Percentiles rank a stretch among this genome's conserved stretches.
These are phyloP conservation scores for Luehdorfia chinensis DNA, from an alignment of 1,140 invertebrate species.

Conservation along the genomic window DNA sequence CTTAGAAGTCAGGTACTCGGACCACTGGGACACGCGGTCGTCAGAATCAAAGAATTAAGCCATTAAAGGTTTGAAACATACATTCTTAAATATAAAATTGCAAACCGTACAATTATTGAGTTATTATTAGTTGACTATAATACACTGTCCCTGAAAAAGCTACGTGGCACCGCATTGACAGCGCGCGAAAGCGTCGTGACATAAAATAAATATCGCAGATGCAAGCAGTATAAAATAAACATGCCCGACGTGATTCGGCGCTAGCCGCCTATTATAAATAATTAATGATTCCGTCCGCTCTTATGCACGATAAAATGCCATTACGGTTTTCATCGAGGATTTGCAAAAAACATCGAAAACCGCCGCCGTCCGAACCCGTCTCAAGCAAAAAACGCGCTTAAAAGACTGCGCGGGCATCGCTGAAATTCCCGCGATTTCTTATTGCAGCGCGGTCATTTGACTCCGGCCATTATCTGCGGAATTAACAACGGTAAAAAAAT, in stretches of 20 bases:
- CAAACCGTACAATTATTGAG: slow-evolving; percentile 14
- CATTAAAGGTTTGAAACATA: no score
- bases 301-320: slow-evolving; percentile 75
- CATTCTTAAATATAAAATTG: no score
- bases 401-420: slow-evolving; percentile 68
- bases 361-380: slow-evolving; percentile 52
- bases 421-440: slow-evolving; percentile 70
- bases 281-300: slow-evolving; percentile 71
- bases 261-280: slow-evolving; percentile 72
- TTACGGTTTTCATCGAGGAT: slow-evolving; percentile 71
- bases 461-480: slow-evolving; percentile 70
- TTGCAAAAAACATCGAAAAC: slow-evolving; percentile 62
- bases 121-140: slow-evolving; percentile 7
- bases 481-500: slow-evolving; percentile 69
- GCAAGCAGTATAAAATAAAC: slow-evolving; percentile 19
- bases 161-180: slow-evolving; percentile 7
- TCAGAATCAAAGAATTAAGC: no score
- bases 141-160: neutral
- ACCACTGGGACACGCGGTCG: no score
- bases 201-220: slow-evolving; percentile 36
- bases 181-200: slow-evolving; percentile 13
- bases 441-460: slow-evolving; percentile 62
- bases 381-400: slow-evolving; percentile 60
- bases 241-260: slow-evolving; percentile 35
- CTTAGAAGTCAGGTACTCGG: no score